A percentile compares a stretch with the other conserved stretches of the same genome.
Conservation (phyloP, 1,140 invertebrate species). For the Drosophila athabasca region DNA sequence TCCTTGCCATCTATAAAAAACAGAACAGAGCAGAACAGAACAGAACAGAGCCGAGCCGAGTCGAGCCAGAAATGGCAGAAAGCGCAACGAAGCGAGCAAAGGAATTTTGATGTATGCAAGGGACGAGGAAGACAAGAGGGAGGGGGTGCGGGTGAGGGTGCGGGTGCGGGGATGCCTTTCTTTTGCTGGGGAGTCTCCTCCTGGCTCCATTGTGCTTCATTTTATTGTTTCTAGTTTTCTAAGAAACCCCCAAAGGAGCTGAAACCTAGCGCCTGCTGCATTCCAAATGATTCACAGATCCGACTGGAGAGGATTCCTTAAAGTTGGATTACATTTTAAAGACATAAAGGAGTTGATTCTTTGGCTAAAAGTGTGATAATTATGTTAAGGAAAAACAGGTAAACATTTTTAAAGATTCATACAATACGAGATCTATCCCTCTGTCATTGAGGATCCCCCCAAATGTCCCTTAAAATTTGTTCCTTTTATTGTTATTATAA, state of each 20-base stretch:
- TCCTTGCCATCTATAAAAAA: not conserved
- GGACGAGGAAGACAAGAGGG: not conserved
- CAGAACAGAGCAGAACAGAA: too few relatives aligned
- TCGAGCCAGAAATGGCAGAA: slow-evolving; percentile 27
- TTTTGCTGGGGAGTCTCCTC: not conserved
- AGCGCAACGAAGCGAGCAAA: slow-evolving; percentile 25
- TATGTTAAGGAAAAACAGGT: too few relatives aligned
- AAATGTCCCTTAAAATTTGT: too few relatives aligned
- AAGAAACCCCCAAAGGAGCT: slow-evolving; percentile 23
- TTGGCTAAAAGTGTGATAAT: too few relatives aligned
- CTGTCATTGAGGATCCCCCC: too few relatives aligned
- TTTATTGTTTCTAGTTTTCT: slow-evolving; percentile 46
- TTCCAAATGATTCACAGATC: slow-evolving; percentile 28
- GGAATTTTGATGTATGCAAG: slow-evolving; percentile 45
- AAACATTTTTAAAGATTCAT: too few relatives aligned
- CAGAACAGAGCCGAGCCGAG: too few relatives aligned
- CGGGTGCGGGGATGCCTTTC: slow-evolving; percentile 5
- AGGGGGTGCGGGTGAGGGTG: not conserved
- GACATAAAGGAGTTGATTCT: too few relatives aligned
- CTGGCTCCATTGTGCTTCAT: slow-evolving; percentile 25
- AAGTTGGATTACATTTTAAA: too few relatives aligned
- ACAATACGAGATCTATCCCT: too few relatives aligned
- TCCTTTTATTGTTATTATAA: too few relatives aligned
- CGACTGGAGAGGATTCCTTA: too few relatives aligned
- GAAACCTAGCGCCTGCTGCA: slow-evolving; percentile 17